phyloP scores from a whole-genome alignment of 2,113 vertebrate genomes.

The Melospiza georgiana region DNA sequence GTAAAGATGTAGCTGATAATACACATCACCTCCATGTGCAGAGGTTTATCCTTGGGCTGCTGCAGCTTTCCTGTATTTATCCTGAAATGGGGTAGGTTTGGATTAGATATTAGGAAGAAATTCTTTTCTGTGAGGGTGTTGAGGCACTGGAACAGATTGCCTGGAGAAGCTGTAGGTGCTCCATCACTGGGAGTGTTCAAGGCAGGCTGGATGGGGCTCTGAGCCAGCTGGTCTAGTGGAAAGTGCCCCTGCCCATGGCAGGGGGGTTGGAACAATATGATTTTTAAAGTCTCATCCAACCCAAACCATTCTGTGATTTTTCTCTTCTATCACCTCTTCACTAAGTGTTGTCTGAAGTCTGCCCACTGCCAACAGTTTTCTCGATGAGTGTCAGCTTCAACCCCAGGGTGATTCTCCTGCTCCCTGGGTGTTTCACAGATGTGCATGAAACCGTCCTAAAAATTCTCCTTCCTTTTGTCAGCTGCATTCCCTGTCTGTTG shows the following conservation, averaged over 20 bases:
- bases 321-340: neutral
- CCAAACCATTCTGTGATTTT: neutral
- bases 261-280: neutral
- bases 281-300: neutral
- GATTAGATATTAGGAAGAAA: neutral
- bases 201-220: neutral
- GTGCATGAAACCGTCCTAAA: neutral
- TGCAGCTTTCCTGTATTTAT: neutral
- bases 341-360: neutral
- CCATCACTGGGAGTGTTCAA: neutral
- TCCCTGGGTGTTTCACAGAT: neutral
- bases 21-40: neutral
- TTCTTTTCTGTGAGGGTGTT: neutral
- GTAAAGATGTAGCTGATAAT: neutral
- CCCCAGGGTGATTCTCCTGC: neutral
- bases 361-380: neutral
- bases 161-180: neutral
- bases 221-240: neutral
- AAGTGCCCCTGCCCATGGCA: neutral
- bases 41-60: neutral
- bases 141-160: neutral
- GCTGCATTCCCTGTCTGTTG: neutral
- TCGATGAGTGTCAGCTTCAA: neutral
- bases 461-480: neutral
- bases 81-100: neutral